A percentile compares a stretch with the other conserved stretches of the same genome.
These are phyloP conservation scores for Hemiprocne comata DNA, from an alignment of 2,113 vertebrate genomes.

Conservation along the genomic window DNA sequence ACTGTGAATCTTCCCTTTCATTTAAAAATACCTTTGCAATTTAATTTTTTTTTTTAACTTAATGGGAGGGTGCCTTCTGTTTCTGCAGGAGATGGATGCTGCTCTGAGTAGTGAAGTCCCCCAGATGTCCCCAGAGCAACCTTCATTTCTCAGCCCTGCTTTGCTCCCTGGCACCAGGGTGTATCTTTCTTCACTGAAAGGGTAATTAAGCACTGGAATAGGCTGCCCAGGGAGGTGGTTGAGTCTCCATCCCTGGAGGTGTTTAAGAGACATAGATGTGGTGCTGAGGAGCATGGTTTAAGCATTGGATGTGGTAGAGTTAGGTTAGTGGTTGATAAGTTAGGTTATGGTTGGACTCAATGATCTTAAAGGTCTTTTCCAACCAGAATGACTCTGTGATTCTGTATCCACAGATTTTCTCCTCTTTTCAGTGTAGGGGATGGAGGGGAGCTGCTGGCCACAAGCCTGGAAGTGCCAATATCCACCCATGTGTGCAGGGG, in stretches of 20 bases:
- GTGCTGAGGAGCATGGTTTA: too few species aligned
- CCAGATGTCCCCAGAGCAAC: neutral
- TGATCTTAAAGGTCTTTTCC: too few species aligned
- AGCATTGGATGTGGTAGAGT: too few species aligned
- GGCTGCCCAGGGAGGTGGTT: too few species aligned
- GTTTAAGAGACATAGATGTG: too few species aligned
- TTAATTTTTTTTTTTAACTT: neutral
- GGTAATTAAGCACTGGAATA: too few species aligned
- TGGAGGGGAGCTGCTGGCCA: neutral
- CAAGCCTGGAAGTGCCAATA: fast-evolving
- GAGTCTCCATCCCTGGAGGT: too few species aligned
- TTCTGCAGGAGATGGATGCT: neutral
- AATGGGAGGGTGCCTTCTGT: neutral
- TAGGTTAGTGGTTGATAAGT: too few species aligned
- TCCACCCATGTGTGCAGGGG: fast-evolving
- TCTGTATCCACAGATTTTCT: neutral
- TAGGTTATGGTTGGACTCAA: too few species aligned
- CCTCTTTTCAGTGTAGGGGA: neutral
- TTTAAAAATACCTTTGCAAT: neutral
- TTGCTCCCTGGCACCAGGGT: neutral
- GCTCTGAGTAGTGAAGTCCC: neutral
- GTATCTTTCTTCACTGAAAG: fast-evolving
- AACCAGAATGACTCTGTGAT: too few species aligned
- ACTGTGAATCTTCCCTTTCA: neutral
- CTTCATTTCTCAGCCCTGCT: neutral